Base-by-base conservation (phyloP, 2,113 vertebrate species). In the Petrocephalus microphthalmus region DNA sequence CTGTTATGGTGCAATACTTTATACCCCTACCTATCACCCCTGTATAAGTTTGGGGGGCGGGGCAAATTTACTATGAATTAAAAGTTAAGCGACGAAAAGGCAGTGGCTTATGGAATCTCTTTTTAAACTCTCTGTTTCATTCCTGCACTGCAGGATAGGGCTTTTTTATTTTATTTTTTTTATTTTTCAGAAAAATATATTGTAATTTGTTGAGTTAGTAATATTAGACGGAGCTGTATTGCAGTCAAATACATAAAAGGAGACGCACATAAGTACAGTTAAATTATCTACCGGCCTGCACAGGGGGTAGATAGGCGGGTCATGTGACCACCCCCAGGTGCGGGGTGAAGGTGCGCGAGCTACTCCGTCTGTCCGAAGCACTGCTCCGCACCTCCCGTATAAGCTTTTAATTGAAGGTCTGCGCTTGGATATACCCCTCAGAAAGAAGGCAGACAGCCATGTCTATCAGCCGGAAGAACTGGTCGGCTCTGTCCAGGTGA, bases 401-500 rank as follows among this genome's bases (percentile, higher is more conserved):
- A 67, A 67, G 60, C 60, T 11, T 67, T 67, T 67, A 29, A 67
- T 67, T 67, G 4, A 29, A 67, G n/a, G 60, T 67, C 25, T 5
- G 25, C 60, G 60, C 60, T 67, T 67, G 60, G 25, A 67, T 67
- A 67, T 67, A 78, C 71, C 49, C 11, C 15, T 0, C 64, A 10
- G 52, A 47, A 10, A 37, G 83, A 74, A 53, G 42, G 49, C 37
- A 20, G 29, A 57, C 87, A 54, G 91, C 7, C 8, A 99, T 99
- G 97, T 96, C 97, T 54, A 89, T 93, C 0, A 94, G 92, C 93
- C 95, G 97, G 88, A 97, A 96, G 93, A 96, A 96, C 93, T 99
- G 97, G 98, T 97, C 97, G 0, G 95, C 96, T 89, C 94, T 99
- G 91, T 99, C 98, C 94, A 98, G 97, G 98, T 98, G 93, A 94